phyloP scores from a whole-genome alignment of 2,888 invertebrate species.

The Hyppa rectilinea region DNA sequence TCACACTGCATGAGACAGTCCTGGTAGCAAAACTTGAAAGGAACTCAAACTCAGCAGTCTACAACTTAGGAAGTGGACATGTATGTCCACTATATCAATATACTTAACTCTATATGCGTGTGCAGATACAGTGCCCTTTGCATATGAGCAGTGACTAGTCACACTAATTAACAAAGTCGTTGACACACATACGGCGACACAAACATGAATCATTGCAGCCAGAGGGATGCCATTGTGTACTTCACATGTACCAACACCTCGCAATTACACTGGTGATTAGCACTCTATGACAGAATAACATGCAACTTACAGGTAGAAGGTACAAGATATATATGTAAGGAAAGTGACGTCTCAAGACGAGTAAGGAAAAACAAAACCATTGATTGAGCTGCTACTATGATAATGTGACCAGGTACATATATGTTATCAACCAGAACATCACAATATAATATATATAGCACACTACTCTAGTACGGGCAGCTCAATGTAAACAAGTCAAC shows the following conservation, averaged over 20 bases:
- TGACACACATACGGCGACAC: constrained; percentile 66
- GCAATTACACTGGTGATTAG: neutral
- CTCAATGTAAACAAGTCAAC: constrained; percentile 21
- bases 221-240: neutral
- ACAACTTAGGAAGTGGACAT: neutral
- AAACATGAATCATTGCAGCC: constrained; percentile 28
- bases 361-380: neutral
- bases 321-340: neutral
- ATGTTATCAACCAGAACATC: neutral
- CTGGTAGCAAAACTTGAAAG: neutral
- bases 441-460: neutral
- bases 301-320: neutral
- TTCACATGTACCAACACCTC: neutral
- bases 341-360: too few relatives aligned
- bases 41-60: neutral
- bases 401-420: neutral
- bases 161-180: constrained; percentile 70
- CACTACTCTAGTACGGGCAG: neutral
- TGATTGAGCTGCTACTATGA: neutral
- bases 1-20: neutral
- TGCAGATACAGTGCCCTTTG: neutral
- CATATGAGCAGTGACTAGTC: constrained; percentile 4
- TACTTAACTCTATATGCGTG: neutral
- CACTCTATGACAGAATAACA: neutral
- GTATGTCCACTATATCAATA: neutral